Evolutionary conservation across 2,113 vertebrate genomes (phyloP), one percentile per base, ranked within the genome.

Genomic region (Vireo altiloquus): DNA sequence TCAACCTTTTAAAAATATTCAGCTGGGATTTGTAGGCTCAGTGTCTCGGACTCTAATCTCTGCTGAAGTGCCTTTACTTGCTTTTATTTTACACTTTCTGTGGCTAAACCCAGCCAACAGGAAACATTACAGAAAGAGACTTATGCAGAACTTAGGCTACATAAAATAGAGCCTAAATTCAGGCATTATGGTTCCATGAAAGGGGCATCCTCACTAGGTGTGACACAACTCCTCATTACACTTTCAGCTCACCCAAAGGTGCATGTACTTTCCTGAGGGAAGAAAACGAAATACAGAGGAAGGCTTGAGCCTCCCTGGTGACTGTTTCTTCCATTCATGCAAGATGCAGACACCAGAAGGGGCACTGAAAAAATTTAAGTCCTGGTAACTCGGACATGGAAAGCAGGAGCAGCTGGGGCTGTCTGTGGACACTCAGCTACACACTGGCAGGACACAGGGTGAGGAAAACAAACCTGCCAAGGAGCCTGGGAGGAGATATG

Each of bases 291-390:
- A 25, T 42, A 33, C 13, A 53, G 11, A 20, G 27, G 33, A 86
- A 37, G 6, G 31, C 15, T 4, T 35, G 10, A 68, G 7, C n/a
- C 16, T 72, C 22, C 25, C 8, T 3, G 0, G 7, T 33, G 46
- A 50, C 23, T 33, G 1, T 50, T 87, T 66, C 49, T 77, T 80
- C 37, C 27, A 46, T 19, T 8, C 10, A 15, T 70, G 46, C 15
- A 70, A 77, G 42, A 33, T 24, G 9, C 39, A 54, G 44, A 76
- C 16, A 42, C 0, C 1, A 21, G 53, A 56, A 75, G 25, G 14
- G n/a, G 20, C n/a, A 33, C 15, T 28, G 27, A 37, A 61, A 87
- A 82, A 75, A 44, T 6, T 11, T 42, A 3, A 18, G 11, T 22
- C 14, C 17, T 71, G 47, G 7, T 71, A 75, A 35, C 21, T 53